Conservation (phyloP, 2,797 vertebrate genomes). For the Botia kubotai region DNA sequence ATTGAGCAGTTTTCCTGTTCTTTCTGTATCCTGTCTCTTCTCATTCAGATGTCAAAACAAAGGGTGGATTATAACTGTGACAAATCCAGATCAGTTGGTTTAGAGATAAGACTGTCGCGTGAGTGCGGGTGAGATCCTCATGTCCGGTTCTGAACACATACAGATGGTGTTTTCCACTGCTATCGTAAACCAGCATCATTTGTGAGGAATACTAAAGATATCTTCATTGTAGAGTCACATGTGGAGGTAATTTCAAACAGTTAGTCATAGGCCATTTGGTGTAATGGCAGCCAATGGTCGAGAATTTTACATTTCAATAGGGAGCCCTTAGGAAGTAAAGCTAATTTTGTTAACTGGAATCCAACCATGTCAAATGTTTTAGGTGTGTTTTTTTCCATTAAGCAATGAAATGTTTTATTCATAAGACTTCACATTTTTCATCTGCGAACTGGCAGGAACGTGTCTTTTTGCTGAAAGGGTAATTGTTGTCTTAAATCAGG, state of each 20-base stretch:
- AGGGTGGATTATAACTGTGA: constrained; percentile 9
- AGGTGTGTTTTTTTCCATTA: not conserved
- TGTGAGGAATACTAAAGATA: constrained; percentile 14
- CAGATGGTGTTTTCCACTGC: constrained; percentile 41
- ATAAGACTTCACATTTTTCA: not conserved
- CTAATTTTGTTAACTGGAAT: constrained; percentile 6
- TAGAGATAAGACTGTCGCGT: constrained; percentile 1
- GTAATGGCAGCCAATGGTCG: not conserved
- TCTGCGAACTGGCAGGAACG: not conserved
- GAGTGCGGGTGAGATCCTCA: not conserved
- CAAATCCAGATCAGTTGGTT: constrained; percentile 27
- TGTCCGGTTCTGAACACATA: not conserved
- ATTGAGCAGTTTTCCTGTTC: not conserved
- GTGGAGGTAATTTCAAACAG: not conserved
- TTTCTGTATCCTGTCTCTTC: constrained; percentile 4
- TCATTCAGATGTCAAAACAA: constrained; percentile 15
- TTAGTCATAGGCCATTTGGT: not conserved
- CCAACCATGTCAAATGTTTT: not conserved
- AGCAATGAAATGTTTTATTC: not conserved
- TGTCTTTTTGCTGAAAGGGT: not conserved
- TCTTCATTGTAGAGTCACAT: constrained; percentile 18
- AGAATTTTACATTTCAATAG: constrained; percentile 5
- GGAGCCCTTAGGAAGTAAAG: constrained; percentile 4
- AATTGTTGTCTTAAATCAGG: not conserved
- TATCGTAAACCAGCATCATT: constrained; percentile 30